Evolutionary conservation across 2,113 vertebrate genomes (phyloP).

Genomic region (Takifugu flavidus): DNA sequence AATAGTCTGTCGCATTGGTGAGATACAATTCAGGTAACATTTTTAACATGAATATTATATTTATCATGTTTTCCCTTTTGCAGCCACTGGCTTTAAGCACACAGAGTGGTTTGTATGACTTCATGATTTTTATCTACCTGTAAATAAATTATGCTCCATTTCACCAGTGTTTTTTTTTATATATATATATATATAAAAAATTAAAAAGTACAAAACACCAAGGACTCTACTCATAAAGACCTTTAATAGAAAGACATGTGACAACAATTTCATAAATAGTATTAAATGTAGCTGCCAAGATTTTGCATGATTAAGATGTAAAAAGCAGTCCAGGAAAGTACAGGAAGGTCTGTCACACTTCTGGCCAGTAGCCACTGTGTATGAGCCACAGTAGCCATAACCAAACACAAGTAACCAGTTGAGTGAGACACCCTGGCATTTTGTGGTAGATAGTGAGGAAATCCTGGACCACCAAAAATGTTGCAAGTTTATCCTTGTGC

Average conservation of each 20-base stretch:
- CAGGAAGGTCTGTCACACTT: conserved; percentile 25
- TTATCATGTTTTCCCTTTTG: conserved; percentile 3
- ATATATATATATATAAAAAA: too few relatives aligned
- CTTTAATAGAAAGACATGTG: conserved; percentile 80
- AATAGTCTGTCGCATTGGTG: conserved; percentile 79
- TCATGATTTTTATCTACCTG: neutral
- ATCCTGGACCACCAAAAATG: conserved; percentile 27
- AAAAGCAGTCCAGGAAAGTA: conserved; percentile 69
- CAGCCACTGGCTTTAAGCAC: conserved; percentile 84
- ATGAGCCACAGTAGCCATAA: conserved; percentile 16
- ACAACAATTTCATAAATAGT: conserved; percentile 77
- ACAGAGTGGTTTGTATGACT: conserved; percentile 83
- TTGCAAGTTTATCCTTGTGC: conserved; percentile 25
- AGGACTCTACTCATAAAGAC: conserved; percentile 64
- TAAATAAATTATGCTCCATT: conserved; percentile 28
- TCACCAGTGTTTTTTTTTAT: too few relatives aligned
- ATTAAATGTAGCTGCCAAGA: conserved; percentile 80
- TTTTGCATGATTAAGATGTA: conserved; percentile 71
- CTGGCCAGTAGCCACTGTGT: conserved; percentile 15
- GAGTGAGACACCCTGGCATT: conserved; percentile 56
- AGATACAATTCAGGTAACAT: neutral
- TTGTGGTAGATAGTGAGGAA: conserved; percentile 34
- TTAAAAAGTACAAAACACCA: conserved; percentile 13
- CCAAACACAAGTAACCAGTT: conserved; percentile 20
- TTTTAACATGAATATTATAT: neutral